phyloP scores from a whole-genome alignment of 2,113 vertebrate species.

The Panurus biarmicus region DNA sequence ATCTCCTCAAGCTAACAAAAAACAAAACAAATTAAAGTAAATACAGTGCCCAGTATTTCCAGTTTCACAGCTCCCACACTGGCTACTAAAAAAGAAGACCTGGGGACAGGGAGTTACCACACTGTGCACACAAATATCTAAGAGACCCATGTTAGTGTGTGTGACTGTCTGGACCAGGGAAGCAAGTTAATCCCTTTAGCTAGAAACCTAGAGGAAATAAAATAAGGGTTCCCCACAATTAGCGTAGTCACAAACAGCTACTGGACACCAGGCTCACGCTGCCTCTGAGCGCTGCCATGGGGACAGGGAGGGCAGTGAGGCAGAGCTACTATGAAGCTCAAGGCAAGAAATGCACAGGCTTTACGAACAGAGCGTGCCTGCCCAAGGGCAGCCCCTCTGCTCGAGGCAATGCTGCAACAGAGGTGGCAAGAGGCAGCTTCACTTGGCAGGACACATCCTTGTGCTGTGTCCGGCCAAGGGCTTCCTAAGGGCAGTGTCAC shows the following conservation, averaged over 20 bases:
- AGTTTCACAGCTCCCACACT: conserved; percentile 27
- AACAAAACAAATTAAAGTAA: not conserved
- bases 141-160: not conserved
- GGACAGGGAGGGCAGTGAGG: not conserved
- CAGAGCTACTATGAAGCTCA: conserved; percentile 53
- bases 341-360: conserved; percentile 39
- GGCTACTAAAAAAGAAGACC: conserved; percentile 21
- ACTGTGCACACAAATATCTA: not conserved
- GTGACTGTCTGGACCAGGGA: conserved; percentile 21
- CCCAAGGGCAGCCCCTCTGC: not conserved
- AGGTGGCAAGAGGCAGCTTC: not conserved
- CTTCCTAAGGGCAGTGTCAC: not conserved
- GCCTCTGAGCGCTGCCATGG: not conserved
- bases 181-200: not conserved
- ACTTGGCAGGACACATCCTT: not conserved
- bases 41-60: not conserved
- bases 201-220: conserved; percentile 55
- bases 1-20: not conserved
- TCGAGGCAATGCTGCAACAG: not conserved
- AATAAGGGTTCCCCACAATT: conserved; percentile 43
- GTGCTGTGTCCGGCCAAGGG: not conserved
- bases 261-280: conserved; percentile 36
- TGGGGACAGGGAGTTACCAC: not conserved
- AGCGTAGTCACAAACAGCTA: conserved; percentile 69
- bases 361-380: not conserved